phyloP scores from a whole-genome alignment of 2,888 invertebrate species.

The Philereme transversata region DNA sequence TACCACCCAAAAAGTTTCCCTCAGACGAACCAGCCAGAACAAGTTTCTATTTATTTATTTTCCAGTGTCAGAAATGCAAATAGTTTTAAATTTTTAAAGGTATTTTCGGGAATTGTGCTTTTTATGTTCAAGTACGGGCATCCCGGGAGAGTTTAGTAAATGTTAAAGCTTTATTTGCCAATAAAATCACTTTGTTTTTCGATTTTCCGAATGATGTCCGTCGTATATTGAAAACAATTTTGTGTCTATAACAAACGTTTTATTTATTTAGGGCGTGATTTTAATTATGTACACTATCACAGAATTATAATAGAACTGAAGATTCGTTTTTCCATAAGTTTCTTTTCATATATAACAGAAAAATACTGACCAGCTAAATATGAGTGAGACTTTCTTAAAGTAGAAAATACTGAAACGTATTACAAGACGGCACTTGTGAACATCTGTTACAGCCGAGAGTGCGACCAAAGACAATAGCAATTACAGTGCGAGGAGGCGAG shows the following conservation, averaged over 20 bases:
- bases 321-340: no score
- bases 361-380: conserved; percentile 5
- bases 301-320: no score
- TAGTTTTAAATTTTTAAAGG: no score
- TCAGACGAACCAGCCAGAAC: conserved; percentile 9
- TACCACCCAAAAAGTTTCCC: conserved; percentile 9
- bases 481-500: conserved; percentile 65
- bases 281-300: no score
- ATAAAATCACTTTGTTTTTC: conserved; percentile 11
- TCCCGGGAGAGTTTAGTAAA: conserved; percentile 14
- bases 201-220: background rate
- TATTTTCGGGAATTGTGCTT: background rate
- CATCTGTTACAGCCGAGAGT: conserved; percentile 69
- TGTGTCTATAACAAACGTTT: no score
- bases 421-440: conserved; percentile 63
- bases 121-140: conserved; percentile 1
- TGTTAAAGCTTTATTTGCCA: conserved; percentile 9
- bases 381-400: conserved; percentile 15
- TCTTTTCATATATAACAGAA: no score
- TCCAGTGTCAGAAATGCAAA: background rate
- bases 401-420: conserved; percentile 17
- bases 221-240: background rate
- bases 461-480: conserved; percentile 69
- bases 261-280: no score
- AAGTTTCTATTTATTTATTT: background rate